Conservation (phyloP, 1,140 invertebrate genomes). For the Camponotus floridanus region DNA sequence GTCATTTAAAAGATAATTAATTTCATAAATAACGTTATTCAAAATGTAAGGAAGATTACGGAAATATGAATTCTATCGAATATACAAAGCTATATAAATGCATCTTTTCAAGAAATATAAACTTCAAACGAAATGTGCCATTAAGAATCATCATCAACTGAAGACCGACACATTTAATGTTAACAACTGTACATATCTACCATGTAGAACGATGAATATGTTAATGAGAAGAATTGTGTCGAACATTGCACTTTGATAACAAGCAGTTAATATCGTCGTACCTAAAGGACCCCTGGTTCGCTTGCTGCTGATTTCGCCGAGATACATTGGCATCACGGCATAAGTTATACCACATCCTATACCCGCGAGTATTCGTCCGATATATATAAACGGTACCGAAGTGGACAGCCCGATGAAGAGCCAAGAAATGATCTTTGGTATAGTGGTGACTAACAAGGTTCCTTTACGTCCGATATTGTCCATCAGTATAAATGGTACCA, state of each 20-base stretch:
- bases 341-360: slow-evolving; percentile 84
- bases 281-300: slow-evolving; percentile 87
- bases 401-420: slow-evolving; percentile 84
- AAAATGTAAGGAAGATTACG: neutral
- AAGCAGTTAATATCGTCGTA: slow-evolving; percentile 32
- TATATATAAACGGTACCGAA: slow-evolving; percentile 78
- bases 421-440: slow-evolving; percentile 88
- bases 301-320: slow-evolving; percentile 88
- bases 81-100: neutral
- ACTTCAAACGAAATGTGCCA: neutral
- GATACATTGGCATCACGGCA: slow-evolving; percentile 87
- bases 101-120: neutral
- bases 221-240: neutral
- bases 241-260: neutral
- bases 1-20: neutral
- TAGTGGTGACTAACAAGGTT: slow-evolving; percentile 85
- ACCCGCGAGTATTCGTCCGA: slow-evolving; percentile 86
- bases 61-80: neutral
- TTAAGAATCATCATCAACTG: neutral
- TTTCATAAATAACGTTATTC: neutral
- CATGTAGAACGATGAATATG: slow-evolving; percentile 2
- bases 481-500: slow-evolving; percentile 85
- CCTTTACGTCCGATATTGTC: slow-evolving; percentile 88
- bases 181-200: neutral
- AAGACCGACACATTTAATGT: neutral